These are phyloP conservation scores for Drosophila triauraria DNA, from an alignment of 1,140 invertebrate genomes.

Conservation along the genomic window DNA sequence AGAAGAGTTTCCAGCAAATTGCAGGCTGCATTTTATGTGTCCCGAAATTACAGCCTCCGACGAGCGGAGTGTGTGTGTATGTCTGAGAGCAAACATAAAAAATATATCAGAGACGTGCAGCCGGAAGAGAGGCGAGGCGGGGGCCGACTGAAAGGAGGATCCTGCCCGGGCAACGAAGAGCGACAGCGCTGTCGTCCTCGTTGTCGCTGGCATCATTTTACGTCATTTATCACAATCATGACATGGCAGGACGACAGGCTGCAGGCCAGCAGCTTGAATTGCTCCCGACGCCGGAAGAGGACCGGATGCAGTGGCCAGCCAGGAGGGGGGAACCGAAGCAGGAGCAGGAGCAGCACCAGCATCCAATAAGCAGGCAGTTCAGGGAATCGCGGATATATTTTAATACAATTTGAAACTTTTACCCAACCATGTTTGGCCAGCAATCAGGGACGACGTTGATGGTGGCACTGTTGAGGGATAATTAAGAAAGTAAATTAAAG, in stretches of 20 bases:
- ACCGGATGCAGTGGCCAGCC: constrained; percentile 17
- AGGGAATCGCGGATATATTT: constrained; percentile 53
- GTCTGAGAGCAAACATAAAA: constrained; percentile 51
- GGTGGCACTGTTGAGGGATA: constrained; percentile 18
- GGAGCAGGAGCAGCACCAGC: constrained; percentile 1
- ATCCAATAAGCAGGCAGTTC: constrained; percentile 31
- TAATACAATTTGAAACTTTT: constrained; percentile 60
- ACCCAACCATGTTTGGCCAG: constrained; percentile 38
- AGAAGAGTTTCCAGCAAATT: constrained; percentile 52
- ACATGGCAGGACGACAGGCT: constrained; percentile 68
- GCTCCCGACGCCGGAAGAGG: constrained; percentile 28
- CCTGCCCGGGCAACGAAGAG: constrained; percentile 51
- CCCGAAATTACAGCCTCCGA: constrained; percentile 71
- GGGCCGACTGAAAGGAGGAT: constrained; percentile 4
- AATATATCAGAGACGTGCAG: constrained; percentile 55
- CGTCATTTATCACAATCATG: constrained; percentile 83
- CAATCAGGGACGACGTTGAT: constrained; percentile 58
- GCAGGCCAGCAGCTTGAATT: constrained; percentile 40
- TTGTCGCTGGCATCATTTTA: constrained; percentile 82
- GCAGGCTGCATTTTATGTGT: constrained; percentile 79
- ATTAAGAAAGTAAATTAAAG: constrained; percentile 48
- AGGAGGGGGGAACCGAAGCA: background rate
- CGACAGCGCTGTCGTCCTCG: constrained; percentile 57
- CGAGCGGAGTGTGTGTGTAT: constrained; percentile 5
- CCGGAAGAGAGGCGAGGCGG: background rate